phyloP scores from a whole-genome alignment of 2,888 invertebrate species.

The Carpatolechia fugitivella region DNA sequence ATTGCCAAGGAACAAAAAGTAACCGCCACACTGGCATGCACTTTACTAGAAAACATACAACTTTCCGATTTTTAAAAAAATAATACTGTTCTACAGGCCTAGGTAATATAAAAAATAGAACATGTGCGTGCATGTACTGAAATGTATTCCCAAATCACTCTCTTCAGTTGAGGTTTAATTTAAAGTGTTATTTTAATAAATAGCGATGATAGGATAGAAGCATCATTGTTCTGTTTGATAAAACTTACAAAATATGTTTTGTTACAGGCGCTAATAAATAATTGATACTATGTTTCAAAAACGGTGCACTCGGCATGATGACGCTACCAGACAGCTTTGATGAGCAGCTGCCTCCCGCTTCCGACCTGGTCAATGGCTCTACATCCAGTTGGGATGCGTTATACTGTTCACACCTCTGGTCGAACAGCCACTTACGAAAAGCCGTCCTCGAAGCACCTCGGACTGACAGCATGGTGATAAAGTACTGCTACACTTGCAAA shows the following conservation, averaged over 20 bases:
- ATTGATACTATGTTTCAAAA: slow-evolving; percentile 25
- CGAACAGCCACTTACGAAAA: slow-evolving; percentile 55
- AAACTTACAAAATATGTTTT: slow-evolving; percentile 15
- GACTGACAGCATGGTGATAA: slow-evolving; percentile 49
- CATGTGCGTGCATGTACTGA: no score
- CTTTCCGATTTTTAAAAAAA: no score
- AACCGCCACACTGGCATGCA: not conserved
- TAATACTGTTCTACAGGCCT: no score
- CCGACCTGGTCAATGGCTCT: slow-evolving; percentile 43
- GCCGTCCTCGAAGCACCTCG: slow-evolving; percentile 49
- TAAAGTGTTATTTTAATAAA: no score
- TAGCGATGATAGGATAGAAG: no score
- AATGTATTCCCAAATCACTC: no score
- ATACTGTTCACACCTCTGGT: slow-evolving; percentile 68
- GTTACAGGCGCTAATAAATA: slow-evolving; percentile 36
- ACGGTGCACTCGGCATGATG: slow-evolving; percentile 35
- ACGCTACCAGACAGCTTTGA: slow-evolving; percentile 49
- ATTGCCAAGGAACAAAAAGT: slow-evolving; percentile 13
- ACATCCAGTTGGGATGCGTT: slow-evolving; percentile 56
- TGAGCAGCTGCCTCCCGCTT: slow-evolving; percentile 40
- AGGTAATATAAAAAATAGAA: no score
- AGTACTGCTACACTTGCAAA: slow-evolving; percentile 65
- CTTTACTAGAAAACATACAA: not conserved
- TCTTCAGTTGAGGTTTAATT: no score
- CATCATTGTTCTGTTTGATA: no score